Evolutionary conservation across 2,113 vertebrate species (phyloP), one percentile per base, ranked within the genome.

Genomic region (Catharus bicknelli): DNA sequence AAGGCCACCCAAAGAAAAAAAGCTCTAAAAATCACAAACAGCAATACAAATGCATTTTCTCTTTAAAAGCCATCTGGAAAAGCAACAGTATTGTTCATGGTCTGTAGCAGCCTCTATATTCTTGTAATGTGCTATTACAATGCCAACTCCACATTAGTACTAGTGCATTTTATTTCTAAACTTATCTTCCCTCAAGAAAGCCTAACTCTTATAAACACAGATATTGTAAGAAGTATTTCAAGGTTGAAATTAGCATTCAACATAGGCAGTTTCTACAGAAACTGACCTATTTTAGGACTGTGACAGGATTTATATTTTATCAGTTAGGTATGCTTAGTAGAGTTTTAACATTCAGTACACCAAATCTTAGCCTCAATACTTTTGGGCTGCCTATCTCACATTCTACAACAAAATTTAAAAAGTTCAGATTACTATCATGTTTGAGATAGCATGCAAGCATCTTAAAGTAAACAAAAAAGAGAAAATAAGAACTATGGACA

Each of bases 41-140:
- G 73, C 66, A 88, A 78, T 68, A 93, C 80, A 95, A 93, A 94
- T 81, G 78, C 70, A 93, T 91, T 94, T 86, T 54, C 83, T 88
- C 80, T 92, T 88, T 82, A 96, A 67, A 93, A 93, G 82, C 94
- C 82, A 93, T 87, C 95, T 96, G 79, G 93, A 96, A 97, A 95
- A 89, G 54, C 62, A 96, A 95, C 78, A 91, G 72, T 53, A 92
- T 77, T 95, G 86, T 96, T 93, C 85, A 75, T 22, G 45, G 38
- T 90, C 83, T 83, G 72, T 26, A 88, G 82, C 63, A 96, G 74
- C 69, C 59, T 73, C 81, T 89, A 89, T 51, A 82, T 95, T 82
- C 83, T 62, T 84, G 67, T 47, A 63, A 89, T 20, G 53, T 72
- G 43, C 82, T 78, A 80, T 75, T 73, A 63, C 84, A 95, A 80